phyloP scores from a whole-genome alignment of 2,888 invertebrate genomes.

The Neoscelio sp. region DNA sequence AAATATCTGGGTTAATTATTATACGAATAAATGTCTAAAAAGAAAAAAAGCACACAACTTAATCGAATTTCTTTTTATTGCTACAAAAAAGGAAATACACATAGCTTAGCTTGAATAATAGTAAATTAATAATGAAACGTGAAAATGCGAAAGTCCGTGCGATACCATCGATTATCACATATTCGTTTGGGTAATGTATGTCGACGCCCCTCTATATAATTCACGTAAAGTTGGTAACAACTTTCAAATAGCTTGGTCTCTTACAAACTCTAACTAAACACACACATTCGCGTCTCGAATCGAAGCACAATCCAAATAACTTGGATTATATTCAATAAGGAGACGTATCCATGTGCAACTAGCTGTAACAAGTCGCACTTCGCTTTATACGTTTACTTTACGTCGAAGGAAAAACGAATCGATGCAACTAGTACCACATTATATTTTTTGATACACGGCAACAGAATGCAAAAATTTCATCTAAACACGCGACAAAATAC shows the following conservation, averaged over 20 bases:
- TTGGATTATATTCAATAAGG: background rate
- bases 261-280: slow-evolving; percentile 32
- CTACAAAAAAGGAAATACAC: slow-evolving; percentile 78
- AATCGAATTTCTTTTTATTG: slow-evolving; percentile 77
- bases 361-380: slow-evolving; percentile 1
- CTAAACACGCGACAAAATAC: too few relatives aligned
- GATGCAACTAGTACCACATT: too few relatives aligned
- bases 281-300: background rate
- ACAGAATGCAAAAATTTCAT: too few relatives aligned
- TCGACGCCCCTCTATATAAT: slow-evolving; percentile 60
- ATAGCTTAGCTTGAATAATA: slow-evolving; percentile 69
- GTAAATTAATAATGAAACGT: slow-evolving; percentile 75
- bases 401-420: too few relatives aligned
- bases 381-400: too few relatives aligned
- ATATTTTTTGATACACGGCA: too few relatives aligned
- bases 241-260: slow-evolving; percentile 29
- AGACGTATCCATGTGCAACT: slow-evolving; percentile 1
- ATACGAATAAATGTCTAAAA: too few relatives aligned
- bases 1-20: too few relatives aligned
- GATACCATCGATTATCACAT: slow-evolving; percentile 79
- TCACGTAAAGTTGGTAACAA: slow-evolving; percentile 51
- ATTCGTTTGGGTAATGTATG: slow-evolving; percentile 71
- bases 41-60: too few relatives aligned
- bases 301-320: background rate
- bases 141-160: slow-evolving; percentile 75